Evolutionary conservation across 2,888 invertebrate genomes (phyloP).

Genomic region (Tribolium freemani): DNA sequence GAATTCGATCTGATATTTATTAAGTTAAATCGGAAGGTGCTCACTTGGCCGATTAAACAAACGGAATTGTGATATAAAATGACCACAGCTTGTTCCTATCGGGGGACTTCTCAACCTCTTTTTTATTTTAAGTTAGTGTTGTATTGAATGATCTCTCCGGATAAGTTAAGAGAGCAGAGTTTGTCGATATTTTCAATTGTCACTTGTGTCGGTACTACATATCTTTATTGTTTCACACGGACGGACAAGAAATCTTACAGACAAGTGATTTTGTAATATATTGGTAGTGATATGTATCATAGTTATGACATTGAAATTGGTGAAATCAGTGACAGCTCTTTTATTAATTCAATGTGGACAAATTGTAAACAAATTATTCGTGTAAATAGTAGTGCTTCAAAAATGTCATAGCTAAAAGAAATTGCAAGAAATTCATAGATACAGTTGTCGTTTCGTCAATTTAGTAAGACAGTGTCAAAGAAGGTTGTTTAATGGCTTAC

Average conservation of each 20-base stretch:
- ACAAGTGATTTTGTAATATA: constrained; percentile 40
- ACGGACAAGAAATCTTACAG: constrained; percentile 9
- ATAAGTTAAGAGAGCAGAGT: constrained; percentile 49
- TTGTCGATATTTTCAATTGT: constrained; percentile 29
- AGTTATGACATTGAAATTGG: constrained; percentile 41
- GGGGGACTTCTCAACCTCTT: constrained; percentile 64
- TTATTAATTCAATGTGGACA: constrained; percentile 25
- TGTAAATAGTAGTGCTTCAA: constrained; percentile 46
- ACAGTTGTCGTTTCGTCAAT: constrained; percentile 42
- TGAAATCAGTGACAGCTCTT: constrained; percentile 16
- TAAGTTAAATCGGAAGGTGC: constrained; percentile 32
- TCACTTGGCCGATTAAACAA: constrained; percentile 56
- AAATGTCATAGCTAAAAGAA: constrained; percentile 39
- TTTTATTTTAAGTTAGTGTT: constrained; percentile 59
- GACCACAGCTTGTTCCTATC: constrained; percentile 66
- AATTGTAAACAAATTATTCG: constrained; percentile 24
- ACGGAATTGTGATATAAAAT: constrained; percentile 65
- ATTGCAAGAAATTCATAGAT: constrained; percentile 37
- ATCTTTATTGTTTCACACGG: background rate
- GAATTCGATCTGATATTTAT: constrained; percentile 40
- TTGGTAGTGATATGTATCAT: constrained; percentile 25
- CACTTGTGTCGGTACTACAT: constrained; percentile 31
- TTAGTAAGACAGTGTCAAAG: constrained; percentile 34
- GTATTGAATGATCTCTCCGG: constrained; percentile 63
- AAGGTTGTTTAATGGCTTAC: constrained; percentile 44